Conservation (phyloP, 2,113 vertebrate species). For the Psittacara wagleri region DNA sequence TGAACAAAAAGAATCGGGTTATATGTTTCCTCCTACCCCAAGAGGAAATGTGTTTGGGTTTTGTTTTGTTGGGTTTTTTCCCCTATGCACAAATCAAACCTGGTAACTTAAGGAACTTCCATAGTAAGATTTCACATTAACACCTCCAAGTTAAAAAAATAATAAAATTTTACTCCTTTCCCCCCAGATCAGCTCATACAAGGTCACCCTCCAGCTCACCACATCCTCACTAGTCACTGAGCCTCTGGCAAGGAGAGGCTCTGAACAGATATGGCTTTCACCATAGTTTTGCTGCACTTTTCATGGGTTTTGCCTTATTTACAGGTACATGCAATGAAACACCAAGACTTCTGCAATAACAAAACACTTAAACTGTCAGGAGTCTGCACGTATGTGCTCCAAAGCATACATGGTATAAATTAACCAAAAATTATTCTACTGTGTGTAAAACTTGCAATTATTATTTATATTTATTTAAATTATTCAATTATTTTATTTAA, state of each 20-base stretch:
- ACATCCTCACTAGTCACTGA: accelerated
- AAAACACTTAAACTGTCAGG: not conserved
- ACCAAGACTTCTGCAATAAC: not conserved
- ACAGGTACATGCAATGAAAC: not conserved
- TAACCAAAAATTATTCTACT: not conserved
- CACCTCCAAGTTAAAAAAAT: not conserved
- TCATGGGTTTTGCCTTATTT: not conserved
- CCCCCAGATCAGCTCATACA: not conserved
- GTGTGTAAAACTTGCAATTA: not conserved
- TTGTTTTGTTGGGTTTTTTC: not conserved
- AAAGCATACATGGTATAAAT: not conserved
- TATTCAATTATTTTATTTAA: not conserved
- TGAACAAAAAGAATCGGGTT: not conserved
- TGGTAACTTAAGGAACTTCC: not conserved
- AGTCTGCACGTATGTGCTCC: accelerated
- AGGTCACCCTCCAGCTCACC: not conserved
- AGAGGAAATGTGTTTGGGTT: not conserved
- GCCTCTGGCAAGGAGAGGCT: not conserved
- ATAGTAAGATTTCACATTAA: not conserved
- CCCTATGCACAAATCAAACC: not conserved
- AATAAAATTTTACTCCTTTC: not conserved
- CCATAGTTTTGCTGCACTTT: not conserved
- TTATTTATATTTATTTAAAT: not conserved
- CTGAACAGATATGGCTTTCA: not conserved
- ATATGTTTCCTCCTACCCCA: not conserved